Base-by-base conservation (phyloP, 2,113 vertebrate species). In the Reinhardtius hippoglossoides region DNA sequence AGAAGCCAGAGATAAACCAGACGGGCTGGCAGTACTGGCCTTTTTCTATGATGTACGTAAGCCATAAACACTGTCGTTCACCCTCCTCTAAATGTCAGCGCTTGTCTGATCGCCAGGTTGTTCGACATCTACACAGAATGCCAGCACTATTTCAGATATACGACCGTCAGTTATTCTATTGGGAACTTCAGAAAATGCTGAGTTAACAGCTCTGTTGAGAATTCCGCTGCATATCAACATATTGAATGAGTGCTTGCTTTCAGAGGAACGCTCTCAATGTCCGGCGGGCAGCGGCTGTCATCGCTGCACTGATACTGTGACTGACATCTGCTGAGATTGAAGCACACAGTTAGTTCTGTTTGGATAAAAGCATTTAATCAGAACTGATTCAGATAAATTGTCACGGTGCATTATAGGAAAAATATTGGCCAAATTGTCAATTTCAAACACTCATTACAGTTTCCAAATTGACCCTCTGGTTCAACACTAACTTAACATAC, bases 21-120 rank as follows among this genome's bases (percentile, higher is more conserved):
- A 97, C 0, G 98, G 97, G 0, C 27, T 99, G 89, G 96, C 96
- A 0, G 96, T 98, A 20, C 88, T 98, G 2, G 96, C 97, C 7
- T 95, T 96, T 84, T 93, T 98, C 7, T 93, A 95, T 2, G 87
- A 89, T 92, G 98, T 98, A 81, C 6, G 84, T 88, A 63, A 61
- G 35, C 42, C 71, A 63, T 50, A 46, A 60, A 67, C 18, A 55
- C 62, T 73, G 46, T 20, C 20, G 46, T 0, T 18, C 16, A 5
- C 46, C 13, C 16, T 8, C 6, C 31, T 31, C 31, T 31, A 31
- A 31, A 31, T 31, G 31, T 31, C 5, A 31, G 31, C 31, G 31
- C 31, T 31, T 31, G 31, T 31, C 31, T 8, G 6, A 31, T 31
- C 31, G 5, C 31, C 31, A 31, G 31, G 31, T 31, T 31, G 6